A percentile compares a stretch with the other conserved stretches of the same genome.
Evolutionary conservation across 2,113 vertebrate species (phyloP).

Genomic region (Helogale parvula): DNA sequence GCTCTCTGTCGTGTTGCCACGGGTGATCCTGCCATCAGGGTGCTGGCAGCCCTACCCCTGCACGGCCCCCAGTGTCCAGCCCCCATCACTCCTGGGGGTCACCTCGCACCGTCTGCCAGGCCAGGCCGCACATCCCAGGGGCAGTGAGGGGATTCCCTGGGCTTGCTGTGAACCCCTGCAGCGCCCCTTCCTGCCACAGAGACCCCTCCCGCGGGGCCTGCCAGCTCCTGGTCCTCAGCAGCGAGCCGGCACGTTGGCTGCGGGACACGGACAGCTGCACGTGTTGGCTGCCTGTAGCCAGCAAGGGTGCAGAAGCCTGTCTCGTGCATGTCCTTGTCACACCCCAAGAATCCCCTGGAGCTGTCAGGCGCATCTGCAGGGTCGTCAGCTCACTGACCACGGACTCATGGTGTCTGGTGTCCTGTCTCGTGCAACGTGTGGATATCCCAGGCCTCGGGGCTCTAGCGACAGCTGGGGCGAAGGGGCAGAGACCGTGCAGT

Average conservation of each 20-base stretch:
- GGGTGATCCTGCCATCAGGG: too few species aligned
- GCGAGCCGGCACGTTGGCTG: background rate
- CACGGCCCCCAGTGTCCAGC: background rate
- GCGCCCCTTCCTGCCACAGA: too few species aligned
- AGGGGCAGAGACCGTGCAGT: background rate
- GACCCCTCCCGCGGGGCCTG: background rate
- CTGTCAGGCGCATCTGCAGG: background rate
- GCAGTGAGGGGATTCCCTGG: background rate
- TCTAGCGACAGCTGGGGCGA: background rate
- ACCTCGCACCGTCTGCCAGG: fast-evolving
- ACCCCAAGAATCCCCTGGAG: too few species aligned
- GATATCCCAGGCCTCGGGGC: background rate
- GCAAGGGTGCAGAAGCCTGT: fast-evolving
- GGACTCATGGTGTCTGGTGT: fast-evolving
- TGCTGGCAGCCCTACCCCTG: fast-evolving
- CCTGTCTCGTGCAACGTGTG: fast-evolving
- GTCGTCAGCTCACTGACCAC: background rate
- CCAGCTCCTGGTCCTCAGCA: too few species aligned
- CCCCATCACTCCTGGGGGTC: fast-evolving
- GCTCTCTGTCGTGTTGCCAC: too few species aligned
- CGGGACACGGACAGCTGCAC: background rate
- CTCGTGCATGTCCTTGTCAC: fast-evolving
- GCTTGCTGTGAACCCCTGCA: background rate
- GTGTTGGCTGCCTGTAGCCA: background rate
- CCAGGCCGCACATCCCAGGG: background rate